Evolutionary conservation across 2,113 vertebrate genomes (phyloP).

Genomic region (Grus americana): DNA sequence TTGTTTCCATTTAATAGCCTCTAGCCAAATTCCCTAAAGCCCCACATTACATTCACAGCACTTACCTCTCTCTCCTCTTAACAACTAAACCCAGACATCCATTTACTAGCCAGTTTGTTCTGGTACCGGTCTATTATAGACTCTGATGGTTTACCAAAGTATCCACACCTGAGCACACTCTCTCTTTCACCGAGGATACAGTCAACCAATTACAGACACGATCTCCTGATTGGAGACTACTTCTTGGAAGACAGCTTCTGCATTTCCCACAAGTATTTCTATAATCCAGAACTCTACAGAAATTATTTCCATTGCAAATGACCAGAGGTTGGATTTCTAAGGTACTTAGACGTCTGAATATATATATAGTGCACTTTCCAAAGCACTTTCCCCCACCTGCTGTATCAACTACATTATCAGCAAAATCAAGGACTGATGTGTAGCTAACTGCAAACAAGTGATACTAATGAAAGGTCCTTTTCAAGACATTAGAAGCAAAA

Average conservation of each 20-base stretch:
- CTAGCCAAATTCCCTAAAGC: background rate
- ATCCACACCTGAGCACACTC: background rate
- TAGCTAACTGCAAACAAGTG: background rate
- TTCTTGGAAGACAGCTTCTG: background rate
- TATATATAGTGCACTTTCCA: background rate
- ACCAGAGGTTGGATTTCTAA: background rate
- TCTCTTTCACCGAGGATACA: background rate
- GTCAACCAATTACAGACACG: background rate
- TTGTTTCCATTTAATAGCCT: background rate
- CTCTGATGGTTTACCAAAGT: background rate
- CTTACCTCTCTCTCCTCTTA: background rate
- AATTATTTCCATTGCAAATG: background rate
- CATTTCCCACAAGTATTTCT: background rate
- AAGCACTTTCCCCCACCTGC: background rate
- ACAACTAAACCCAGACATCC: fast-evolving
- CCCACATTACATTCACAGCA: fast-evolving
- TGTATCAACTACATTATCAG: background rate
- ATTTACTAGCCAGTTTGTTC: fast-evolving
- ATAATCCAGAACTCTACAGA: background rate
- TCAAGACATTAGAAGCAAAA: background rate
- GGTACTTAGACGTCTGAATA: background rate
- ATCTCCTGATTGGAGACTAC: background rate
- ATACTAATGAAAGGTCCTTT: background rate
- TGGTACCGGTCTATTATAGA: background rate
- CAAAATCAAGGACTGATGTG: background rate